phyloP scores from a whole-genome alignment of 2,113 vertebrate genomes.

The Pseudolaguvia tuberculata region DNA sequence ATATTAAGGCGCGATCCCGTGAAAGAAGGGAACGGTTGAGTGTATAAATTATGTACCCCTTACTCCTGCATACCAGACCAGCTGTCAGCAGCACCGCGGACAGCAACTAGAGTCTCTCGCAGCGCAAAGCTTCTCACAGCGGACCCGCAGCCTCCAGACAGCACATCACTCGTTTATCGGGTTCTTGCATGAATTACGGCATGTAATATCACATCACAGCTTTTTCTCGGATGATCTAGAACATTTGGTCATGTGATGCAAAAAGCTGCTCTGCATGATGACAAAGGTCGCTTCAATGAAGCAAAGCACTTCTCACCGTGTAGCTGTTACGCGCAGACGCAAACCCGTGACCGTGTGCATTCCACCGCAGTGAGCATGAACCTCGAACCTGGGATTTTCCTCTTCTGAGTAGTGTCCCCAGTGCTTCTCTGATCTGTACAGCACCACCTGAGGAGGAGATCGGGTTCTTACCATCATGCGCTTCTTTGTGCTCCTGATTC shows the following conservation, averaged over 20 bases:
- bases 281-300: conserved; percentile 45
- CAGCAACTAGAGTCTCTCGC: conserved; percentile 14
- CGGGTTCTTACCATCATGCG: conserved; percentile 68
- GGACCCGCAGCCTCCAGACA: background rate
- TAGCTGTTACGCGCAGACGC: conserved; percentile 39
- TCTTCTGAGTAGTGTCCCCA: conserved; percentile 35
- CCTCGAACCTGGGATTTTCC: conserved; percentile 39
- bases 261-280: background rate
- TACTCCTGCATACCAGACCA: background rate
- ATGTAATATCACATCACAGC: background rate
- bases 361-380: conserved; percentile 65
- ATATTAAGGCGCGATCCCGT: background rate
- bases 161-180: no score
- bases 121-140: background rate
- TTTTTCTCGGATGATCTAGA: background rate
- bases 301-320: conserved; percentile 40
- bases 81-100: conserved; percentile 28
- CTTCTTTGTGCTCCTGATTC: conserved; percentile 76
- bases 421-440: background rate
- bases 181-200: background rate
- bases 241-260: background rate
- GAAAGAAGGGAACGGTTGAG: background rate
- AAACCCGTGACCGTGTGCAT: conserved; percentile 54
- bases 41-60: background rate
- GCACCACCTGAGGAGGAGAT: background rate